Percentiles rank a stretch among this genome's conserved stretches.
Conservation (phyloP, 2,797 vertebrate species). For the Sebastes oblongus region DNA sequence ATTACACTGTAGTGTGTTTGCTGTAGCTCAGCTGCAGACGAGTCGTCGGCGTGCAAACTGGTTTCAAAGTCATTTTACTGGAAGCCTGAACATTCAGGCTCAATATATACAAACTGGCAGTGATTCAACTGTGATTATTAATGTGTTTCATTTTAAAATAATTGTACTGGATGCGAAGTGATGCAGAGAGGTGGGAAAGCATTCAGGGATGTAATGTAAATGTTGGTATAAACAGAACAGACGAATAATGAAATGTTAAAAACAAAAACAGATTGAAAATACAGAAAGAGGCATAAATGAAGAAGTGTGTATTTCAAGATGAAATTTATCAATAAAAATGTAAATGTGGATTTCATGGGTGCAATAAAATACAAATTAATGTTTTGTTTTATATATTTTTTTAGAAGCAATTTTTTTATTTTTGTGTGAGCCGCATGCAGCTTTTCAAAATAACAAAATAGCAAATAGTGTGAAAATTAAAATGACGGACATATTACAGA, state of each 20-base stretch:
- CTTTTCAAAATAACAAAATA: background rate
- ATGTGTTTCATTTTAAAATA: background rate
- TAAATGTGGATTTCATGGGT: background rate
- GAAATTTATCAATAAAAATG: background rate
- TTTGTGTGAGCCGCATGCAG: background rate
- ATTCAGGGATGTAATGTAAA: background rate
- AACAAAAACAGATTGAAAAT: background rate
- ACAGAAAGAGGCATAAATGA: background rate
- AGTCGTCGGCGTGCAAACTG: background rate
- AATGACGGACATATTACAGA: background rate
- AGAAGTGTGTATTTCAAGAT: background rate
- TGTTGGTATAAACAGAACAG: background rate
- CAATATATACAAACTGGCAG: constrained; percentile 15
- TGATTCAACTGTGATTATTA: background rate
- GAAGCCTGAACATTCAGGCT: background rate
- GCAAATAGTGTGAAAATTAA: background rate
- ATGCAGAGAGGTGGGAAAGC: background rate
- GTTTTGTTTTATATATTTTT: background rate
- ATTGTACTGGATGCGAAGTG: background rate
- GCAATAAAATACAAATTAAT: background rate
- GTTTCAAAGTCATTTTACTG: background rate
- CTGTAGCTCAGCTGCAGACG: background rate
- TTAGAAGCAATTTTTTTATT: background rate
- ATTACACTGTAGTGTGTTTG: constrained; percentile 3
- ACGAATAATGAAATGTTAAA: background rate